phyloP scores from a whole-genome alignment of 64 coral and sea anemone genomes.

The Stichodactyla helianthus region DNA sequence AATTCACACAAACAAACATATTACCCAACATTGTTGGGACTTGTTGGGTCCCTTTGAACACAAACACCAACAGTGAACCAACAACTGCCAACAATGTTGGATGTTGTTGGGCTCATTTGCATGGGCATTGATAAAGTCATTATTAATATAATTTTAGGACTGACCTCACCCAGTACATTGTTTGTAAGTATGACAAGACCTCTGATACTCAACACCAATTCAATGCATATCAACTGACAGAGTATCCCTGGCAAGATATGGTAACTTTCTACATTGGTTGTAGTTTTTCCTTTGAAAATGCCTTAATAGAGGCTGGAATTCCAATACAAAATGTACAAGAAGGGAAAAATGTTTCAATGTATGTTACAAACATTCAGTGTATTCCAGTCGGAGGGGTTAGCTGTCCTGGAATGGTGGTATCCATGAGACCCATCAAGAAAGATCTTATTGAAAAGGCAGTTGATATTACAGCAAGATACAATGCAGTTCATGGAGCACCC shows the following conservation, averaged over 20 bases:
- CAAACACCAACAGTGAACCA: too few species aligned
- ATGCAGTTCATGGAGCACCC: slow-evolving; percentile 58
- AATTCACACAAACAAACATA: too few species aligned
- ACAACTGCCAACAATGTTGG: too few species aligned
- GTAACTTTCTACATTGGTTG: slow-evolving; percentile 84
- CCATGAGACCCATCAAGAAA: slow-evolving; percentile 49
- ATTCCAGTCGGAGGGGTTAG: slow-evolving; percentile 33
- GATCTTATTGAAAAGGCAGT: slow-evolving; percentile 44
- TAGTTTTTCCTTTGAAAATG: slow-evolving; percentile 74
- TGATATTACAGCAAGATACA: slow-evolving; percentile 26
- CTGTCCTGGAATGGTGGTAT: slow-evolving; percentile 46
- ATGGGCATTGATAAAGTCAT: too few species aligned
- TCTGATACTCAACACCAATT: slow-evolving; percentile 1
- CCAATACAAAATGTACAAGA: slow-evolving; percentile 33
- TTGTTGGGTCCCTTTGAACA: too few species aligned
- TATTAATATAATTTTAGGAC: slow-evolving; percentile 40
- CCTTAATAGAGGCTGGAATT: slow-evolving; percentile 47
- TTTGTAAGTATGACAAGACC: not conserved
- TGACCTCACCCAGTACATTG: slow-evolving; percentile 55
- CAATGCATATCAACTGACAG: slow-evolving; percentile 21
- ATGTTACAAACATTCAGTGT: slow-evolving; percentile 42
- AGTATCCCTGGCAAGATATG: slow-evolving; percentile 51
- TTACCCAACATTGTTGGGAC: too few species aligned
- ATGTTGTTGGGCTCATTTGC: too few species aligned
- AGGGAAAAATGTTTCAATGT: slow-evolving; percentile 47